Conservation (phyloP, 2,113 vertebrate genomes). For the Thryonomys swinderianus region DNA sequence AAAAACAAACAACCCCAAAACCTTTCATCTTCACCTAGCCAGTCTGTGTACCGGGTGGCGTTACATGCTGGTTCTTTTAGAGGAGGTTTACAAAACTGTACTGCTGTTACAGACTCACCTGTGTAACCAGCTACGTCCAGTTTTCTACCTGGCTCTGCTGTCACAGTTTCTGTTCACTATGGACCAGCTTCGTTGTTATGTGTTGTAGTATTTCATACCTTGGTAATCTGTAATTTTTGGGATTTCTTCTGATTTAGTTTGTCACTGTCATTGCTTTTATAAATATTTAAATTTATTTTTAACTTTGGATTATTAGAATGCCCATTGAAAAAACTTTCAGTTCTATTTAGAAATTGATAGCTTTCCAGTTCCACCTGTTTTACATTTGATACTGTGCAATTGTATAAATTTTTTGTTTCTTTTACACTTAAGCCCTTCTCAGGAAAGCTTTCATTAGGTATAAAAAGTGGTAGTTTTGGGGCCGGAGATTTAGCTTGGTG, state of each 20-base stretch:
- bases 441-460: background rate
- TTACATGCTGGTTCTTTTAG: background rate
- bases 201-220: background rate
- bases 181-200: background rate
- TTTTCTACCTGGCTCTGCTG: background rate
- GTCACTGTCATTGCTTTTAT: background rate
- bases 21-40: background rate
- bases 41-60: background rate
- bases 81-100: background rate
- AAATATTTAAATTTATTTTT: background rate
- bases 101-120: background rate
- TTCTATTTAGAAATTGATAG: background rate
- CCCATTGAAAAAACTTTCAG: background rate
- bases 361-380: background rate
- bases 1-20: background rate
- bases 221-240: background rate
- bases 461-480: background rate
- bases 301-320: background rate
- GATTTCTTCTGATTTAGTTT: slow-evolving; percentile 28
- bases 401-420: background rate
- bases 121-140: background rate
- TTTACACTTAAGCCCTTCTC: background rate
- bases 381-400: background rate
- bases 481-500: too few species aligned
- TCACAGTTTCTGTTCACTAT: background rate